Evolutionary conservation across 2,888 invertebrate species (phyloP).

Genomic region (Pollenia griseotomentosa): DNA sequence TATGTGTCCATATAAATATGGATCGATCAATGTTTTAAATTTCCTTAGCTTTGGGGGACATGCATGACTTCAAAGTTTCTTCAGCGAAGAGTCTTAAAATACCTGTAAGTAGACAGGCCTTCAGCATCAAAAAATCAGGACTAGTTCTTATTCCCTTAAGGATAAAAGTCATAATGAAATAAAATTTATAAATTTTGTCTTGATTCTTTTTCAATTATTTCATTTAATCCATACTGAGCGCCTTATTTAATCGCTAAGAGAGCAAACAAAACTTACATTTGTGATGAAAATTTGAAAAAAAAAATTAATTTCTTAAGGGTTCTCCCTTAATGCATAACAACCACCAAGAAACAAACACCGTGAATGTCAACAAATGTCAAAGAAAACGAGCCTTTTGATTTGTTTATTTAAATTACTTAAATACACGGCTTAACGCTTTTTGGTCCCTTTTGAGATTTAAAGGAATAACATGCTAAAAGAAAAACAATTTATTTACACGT

Average conservation of each 20-base stretch:
- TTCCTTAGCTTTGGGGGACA: too few species aligned
- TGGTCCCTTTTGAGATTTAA: not conserved
- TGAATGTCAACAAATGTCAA: slow-evolving; percentile 20
- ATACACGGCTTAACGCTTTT: slow-evolving; percentile 14
- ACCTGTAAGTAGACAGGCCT: too few species aligned
- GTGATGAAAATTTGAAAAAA: not conserved
- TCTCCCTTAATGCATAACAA: not conserved
- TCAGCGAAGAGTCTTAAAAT: too few species aligned
- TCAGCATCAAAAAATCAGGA: too few species aligned
- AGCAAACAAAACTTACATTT: not conserved
- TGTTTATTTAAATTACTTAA: slow-evolving; percentile 20
- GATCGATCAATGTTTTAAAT: too few species aligned
- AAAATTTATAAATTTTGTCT: too few species aligned
- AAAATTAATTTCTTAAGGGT: not conserved
- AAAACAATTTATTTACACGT: not conserved
- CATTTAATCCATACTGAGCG: too few species aligned
- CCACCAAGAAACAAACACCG: not conserved
- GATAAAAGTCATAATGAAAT: too few species aligned
- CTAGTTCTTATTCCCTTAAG: too few species aligned
- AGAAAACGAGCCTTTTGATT: not conserved
- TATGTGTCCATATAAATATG: too few species aligned
- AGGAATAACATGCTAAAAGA: not conserved
- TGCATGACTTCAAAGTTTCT: too few species aligned
- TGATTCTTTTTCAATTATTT: too few species aligned
- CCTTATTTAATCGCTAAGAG: not conserved